phyloP scores from a whole-genome alignment of 1,140 invertebrate genomes.

The Conopomorpha cramerella region DNA sequence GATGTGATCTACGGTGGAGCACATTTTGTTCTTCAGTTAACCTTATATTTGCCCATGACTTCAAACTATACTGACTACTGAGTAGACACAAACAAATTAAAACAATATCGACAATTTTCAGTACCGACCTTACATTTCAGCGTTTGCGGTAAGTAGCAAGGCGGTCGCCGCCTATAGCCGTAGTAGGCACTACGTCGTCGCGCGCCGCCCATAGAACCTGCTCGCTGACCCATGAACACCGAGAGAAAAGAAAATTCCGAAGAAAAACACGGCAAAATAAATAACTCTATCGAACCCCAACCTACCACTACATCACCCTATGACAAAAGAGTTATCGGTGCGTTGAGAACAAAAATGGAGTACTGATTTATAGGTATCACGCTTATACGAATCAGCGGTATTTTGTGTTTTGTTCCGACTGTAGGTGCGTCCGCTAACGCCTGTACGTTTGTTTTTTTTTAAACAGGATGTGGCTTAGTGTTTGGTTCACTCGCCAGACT shows the following conservation, averaged over 20 bases:
- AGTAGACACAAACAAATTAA: too few species aligned
- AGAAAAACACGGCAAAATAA: slow-evolving; percentile 57
- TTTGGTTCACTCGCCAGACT: too few species aligned
- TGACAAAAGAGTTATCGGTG: slow-evolving; percentile 61
- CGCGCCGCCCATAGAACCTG: slow-evolving; percentile 31
- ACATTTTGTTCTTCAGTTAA: too few species aligned
- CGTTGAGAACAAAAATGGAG: slow-evolving; percentile 60
- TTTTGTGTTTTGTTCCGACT: too few species aligned
- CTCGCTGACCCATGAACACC: slow-evolving; percentile 58
- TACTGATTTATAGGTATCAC: slow-evolving; percentile 38
- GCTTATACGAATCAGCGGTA: slow-evolving; percentile 27
- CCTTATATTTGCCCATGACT: too few species aligned
- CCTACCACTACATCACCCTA: slow-evolving; percentile 48
- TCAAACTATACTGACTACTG: too few species aligned
- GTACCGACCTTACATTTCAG: slow-evolving; percentile 12
- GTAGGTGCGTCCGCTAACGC: slow-evolving; percentile 12
- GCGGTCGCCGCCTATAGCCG: slow-evolving; percentile 9
- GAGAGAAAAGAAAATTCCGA: slow-evolving; percentile 57
- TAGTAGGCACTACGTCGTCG: slow-evolving; percentile 14
- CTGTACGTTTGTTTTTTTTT: too few species aligned
- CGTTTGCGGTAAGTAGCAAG: too few species aligned
- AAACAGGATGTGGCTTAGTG: too few species aligned
- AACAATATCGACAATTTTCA: slow-evolving; percentile 11
- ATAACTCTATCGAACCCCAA: slow-evolving; percentile 50
- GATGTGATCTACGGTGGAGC: too few species aligned